Evolutionary conservation across 64 coral and sea anemone genomes (phyloP).

Genomic region (Pocillopora verrucosa): DNA sequence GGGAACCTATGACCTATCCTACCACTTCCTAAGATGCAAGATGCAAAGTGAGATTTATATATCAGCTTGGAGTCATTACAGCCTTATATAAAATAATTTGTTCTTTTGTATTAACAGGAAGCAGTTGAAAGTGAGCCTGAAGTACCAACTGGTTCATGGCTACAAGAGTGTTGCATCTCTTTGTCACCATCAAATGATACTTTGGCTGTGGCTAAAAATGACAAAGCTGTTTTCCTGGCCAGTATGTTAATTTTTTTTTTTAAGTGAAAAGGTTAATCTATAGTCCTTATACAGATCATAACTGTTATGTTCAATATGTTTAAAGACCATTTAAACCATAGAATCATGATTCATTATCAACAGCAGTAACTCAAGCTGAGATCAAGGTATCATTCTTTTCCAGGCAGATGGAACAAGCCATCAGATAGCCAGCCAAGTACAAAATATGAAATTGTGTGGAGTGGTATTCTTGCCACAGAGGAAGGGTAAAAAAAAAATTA

Average conservation of each 20-base stretch:
- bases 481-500: constrained; percentile 62
- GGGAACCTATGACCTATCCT: too few relatives aligned
- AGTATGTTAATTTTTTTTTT: constrained; percentile 31
- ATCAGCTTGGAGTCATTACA: too few relatives aligned
- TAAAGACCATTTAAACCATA: too few relatives aligned
- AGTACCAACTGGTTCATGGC: constrained; percentile 54
- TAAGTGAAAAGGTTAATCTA: too few relatives aligned
- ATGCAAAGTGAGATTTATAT: too few relatives aligned
- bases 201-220: constrained; percentile 83
- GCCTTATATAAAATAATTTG: neutral
- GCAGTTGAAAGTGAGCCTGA: constrained; percentile 59
- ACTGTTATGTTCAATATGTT: too few relatives aligned
- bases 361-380: too few relatives aligned
- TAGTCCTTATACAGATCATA: too few relatives aligned
- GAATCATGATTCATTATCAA: too few relatives aligned
- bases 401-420: constrained; percentile 86
- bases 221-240: constrained; percentile 88
- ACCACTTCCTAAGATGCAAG: too few relatives aligned
- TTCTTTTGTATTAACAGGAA: constrained; percentile 16
- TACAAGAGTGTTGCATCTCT: constrained; percentile 96
- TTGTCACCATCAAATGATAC: constrained; percentile 92
- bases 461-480: constrained; percentile 70
- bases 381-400: neutral
- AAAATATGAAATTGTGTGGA: constrained; percentile 97
- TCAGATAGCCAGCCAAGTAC: constrained; percentile 71